A percentile compares a stretch with the other conserved stretches of the same genome.
Conservation (phyloP, 2,888 invertebrate genomes). For the Hemithea aestivaria region DNA sequence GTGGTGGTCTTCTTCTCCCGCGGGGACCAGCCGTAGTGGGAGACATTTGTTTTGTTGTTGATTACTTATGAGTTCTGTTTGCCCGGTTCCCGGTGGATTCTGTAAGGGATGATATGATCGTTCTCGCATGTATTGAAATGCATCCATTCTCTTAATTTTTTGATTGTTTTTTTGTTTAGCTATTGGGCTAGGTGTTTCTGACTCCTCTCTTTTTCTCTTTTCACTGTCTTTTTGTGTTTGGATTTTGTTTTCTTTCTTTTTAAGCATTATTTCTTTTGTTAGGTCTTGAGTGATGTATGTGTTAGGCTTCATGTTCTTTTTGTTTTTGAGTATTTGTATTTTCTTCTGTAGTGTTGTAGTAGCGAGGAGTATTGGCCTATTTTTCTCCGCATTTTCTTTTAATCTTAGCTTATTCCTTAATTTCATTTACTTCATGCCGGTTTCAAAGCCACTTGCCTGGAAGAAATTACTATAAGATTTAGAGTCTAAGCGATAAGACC, state of each 20-base stretch:
- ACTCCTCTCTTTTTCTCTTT: conserved; percentile 2
- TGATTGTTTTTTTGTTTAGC: background rate
- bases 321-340: no score
- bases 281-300: conserved; percentile 9
- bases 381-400: no score
- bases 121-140: conserved; percentile 3
- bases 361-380: no score
- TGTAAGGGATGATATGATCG: conserved; percentile 1
- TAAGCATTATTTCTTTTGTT: conserved; percentile 10
- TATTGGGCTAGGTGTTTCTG: background rate
- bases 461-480: no score
- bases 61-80: background rate
- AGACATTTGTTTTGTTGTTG: background rate
- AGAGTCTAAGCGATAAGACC: no score
- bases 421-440: no score
- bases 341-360: no score
- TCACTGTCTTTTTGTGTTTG: background rate
- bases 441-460: no score
- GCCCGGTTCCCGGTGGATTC: conserved; percentile 1
- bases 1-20: conserved; percentile 2
- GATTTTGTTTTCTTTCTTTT: conserved; percentile 3
- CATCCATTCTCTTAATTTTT: conserved; percentile 2
- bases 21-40: conserved; percentile 10
- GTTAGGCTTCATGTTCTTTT: no score
- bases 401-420: no score